Base-by-base conservation (phyloP, 2,113 vertebrate genomes). In the Hypanus sabinus region DNA sequence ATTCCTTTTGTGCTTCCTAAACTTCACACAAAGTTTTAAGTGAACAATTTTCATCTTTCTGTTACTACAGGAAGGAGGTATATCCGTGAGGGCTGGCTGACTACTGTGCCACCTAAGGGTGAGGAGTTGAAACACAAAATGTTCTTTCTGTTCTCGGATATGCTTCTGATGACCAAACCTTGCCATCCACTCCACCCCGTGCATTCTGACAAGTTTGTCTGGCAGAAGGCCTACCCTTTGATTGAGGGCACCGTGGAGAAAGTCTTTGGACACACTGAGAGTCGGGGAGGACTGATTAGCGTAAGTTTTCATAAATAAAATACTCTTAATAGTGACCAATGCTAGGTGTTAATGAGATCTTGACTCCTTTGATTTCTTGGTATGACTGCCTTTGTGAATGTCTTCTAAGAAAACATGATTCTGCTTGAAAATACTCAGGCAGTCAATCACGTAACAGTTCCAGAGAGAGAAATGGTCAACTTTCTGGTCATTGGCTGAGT, bases 101-200 rank as follows among this genome's bases (percentile, higher is more conserved):
- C 95, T 94, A 95, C 95, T 88, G 96, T 97, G 95, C 96, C 97
- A 88, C 65, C 95, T 16, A 97, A 96, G 96, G 96, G 95, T 55
- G 95, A 96, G 11, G 98, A 96, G 16, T 96, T 95, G 27, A 98
- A 98, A 93, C 96, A 96, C 33, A 98, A 97, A 96, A 95, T 95
- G 97, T 98, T 98, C 96, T 98, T 97, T 95, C 97, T 99, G 91
- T 99, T 99, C 96, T 98, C 98, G 0, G 99, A 99, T 93, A 95
- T 98, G 94, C 97, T 99, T 75, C 95, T 99, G 93, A 96, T 97
- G 95, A 95, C 98, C 55, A 98, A 97, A 81, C 97, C 95, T 38
- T 98, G 97, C 94, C 96, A 97, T 93, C 94, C 97, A 0, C 94
- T 97, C 94, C 96, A 96, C 94, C 96, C 95, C 93, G 95, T 95